phyloP scores from a whole-genome alignment of 2,113 vertebrate genomes.

The Cyprinus carpio region DNA sequence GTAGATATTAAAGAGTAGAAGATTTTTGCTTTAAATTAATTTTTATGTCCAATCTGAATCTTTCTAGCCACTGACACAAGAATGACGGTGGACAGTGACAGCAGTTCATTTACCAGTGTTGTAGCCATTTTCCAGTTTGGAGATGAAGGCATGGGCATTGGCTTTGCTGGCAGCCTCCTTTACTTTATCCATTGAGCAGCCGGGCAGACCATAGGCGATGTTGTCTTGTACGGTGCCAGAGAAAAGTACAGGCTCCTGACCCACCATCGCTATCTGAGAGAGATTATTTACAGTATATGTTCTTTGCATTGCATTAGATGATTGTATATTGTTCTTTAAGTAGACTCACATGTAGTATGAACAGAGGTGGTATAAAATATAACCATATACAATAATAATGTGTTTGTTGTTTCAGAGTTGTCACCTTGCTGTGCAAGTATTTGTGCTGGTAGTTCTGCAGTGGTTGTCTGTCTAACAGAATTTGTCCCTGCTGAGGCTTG shows the following conservation, averaged over 20 bases:
- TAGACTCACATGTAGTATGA: no score
- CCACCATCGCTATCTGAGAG: constrained; percentile 69
- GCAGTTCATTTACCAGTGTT: constrained; percentile 64
- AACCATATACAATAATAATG: no score
- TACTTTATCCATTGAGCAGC: constrained; percentile 60
- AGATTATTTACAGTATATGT: constrained; percentile 4
- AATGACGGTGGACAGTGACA: neutral
- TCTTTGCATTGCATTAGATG: neutral
- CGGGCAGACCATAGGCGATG: constrained; percentile 70
- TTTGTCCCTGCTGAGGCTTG: constrained; percentile 67
- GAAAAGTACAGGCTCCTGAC: constrained; percentile 76
- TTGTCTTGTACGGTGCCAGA: constrained; percentile 72
- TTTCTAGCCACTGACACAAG: no score
- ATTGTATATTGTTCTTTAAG: neutral
- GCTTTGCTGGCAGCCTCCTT: constrained; percentile 71
- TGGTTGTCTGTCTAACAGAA: constrained; percentile 67
- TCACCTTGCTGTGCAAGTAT: constrained; percentile 77
- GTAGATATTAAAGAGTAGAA: no score
- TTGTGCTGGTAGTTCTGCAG: constrained; percentile 71
- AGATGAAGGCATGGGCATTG: constrained; percentile 74
- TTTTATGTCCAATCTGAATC: no score
- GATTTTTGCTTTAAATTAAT: no score
- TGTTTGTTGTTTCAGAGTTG: no score
- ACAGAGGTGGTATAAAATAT: no score
- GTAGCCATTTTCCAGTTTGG: constrained; percentile 65